phyloP scores from a whole-genome alignment of 2,888 invertebrate genomes.

The Oxyscelio sp. region DNA sequence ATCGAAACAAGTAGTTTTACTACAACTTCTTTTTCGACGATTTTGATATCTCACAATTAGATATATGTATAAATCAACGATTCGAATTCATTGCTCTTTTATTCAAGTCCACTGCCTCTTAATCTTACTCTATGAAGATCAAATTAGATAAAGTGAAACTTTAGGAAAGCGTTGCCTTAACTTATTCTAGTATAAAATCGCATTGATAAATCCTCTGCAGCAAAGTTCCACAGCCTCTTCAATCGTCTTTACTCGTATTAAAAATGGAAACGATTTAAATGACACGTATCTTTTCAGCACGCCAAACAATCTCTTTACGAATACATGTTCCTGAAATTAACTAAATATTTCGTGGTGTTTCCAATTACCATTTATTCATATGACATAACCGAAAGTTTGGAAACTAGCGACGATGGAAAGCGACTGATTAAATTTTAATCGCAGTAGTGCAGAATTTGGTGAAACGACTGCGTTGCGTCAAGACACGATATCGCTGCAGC shows the following conservation, averaged over 20 bases:
- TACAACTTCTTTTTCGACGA: too few species aligned
- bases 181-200: conserved; percentile 31
- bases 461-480: not conserved
- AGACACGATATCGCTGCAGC: conserved; percentile 2
- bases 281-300: conserved; percentile 7
- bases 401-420: conserved; percentile 21
- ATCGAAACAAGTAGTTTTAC: too few species aligned
- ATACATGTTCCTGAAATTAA: conserved; percentile 60
- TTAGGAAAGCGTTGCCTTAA: conserved; percentile 1
- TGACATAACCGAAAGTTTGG: conserved; percentile 32
- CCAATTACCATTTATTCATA: conserved; percentile 43
- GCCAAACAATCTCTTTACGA: conserved; percentile 38
- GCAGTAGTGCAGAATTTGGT: conserved; percentile 1
- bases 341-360: conserved; percentile 27
- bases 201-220: conserved; percentile 9
- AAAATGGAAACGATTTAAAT: not conserved
- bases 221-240: not conserved
- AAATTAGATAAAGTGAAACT: conserved; percentile 45
- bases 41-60: too few species aligned
- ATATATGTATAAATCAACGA: conserved; percentile 38
- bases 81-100: conserved; percentile 37
- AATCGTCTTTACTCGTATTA: not conserved
- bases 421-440: conserved; percentile 43
- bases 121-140: conserved; percentile 21
- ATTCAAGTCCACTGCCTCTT: conserved; percentile 11